phyloP scores from a whole-genome alignment of 1,140 invertebrate species.

The Solenopsis fugax region DNA sequence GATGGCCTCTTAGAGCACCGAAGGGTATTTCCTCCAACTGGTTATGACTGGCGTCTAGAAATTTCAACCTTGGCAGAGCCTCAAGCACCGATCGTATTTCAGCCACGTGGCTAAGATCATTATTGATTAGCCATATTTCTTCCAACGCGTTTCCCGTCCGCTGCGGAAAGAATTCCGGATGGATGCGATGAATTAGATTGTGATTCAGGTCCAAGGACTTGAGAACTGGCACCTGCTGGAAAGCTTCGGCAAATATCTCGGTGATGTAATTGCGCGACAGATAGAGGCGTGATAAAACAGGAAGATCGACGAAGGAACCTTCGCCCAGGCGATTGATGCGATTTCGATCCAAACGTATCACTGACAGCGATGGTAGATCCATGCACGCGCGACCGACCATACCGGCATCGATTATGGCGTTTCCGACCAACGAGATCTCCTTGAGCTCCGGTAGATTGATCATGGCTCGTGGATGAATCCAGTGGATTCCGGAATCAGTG shows the following conservation, averaged over 20 bases:
- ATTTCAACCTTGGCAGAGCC: conserved; percentile 91
- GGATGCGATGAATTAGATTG: conserved; percentile 92
- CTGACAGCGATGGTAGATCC: conserved; percentile 91
- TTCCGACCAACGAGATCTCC: conserved; percentile 91
- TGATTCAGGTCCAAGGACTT: conserved; percentile 92
- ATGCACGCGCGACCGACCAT: conserved; percentile 92
- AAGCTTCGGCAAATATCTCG: conserved; percentile 92
- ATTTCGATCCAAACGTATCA: conserved; percentile 91
- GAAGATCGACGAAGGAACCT: conserved; percentile 93
- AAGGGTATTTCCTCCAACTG: conserved; percentile 91
- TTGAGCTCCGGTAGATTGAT: conserved; percentile 90
- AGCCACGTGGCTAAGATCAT: conserved; percentile 91
- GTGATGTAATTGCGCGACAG: conserved; percentile 92
- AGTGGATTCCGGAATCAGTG: conserved; percentile 92
- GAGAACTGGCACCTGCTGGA: conserved; percentile 91
- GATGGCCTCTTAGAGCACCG: conserved; percentile 92
- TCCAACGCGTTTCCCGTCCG: conserved; percentile 90
- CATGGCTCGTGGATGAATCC: conserved; percentile 92
- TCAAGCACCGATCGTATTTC: conserved; percentile 91
- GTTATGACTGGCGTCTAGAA: conserved; percentile 93
- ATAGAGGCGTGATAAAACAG: conserved; percentile 90
- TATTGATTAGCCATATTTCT: conserved; percentile 91
- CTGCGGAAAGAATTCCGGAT: conserved; percentile 93
- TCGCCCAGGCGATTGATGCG: conserved; percentile 90
- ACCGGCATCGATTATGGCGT: conserved; percentile 91